Conservation (phyloP, 1,140 invertebrate genomes). For the Drosophila ohnishii region DNA sequence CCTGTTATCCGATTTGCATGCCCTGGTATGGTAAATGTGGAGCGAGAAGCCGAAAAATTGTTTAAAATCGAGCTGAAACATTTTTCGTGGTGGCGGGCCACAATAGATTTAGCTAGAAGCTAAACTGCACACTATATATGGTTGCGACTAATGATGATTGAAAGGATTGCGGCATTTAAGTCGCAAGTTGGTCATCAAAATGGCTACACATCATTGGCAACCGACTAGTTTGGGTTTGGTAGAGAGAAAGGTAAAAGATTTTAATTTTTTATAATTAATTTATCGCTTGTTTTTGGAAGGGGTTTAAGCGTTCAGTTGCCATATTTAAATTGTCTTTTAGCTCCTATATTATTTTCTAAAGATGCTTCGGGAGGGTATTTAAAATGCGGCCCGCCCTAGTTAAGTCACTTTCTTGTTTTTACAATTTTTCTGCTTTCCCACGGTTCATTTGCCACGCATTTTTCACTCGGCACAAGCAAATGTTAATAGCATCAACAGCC, state of each 20-base stretch:
- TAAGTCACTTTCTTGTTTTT: background rate
- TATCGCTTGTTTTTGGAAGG: too few relatives aligned
- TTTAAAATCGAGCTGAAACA: slow-evolving; percentile 52
- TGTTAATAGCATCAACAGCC: slow-evolving; percentile 50
- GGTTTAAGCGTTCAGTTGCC: background rate
- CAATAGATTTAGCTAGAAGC: slow-evolving; percentile 17
- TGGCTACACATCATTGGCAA: background rate
- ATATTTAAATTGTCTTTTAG: background rate
- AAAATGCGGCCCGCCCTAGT: too few relatives aligned
- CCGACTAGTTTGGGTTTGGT: slow-evolving; percentile 1
- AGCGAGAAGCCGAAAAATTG: slow-evolving; percentile 45
- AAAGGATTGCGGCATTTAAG: slow-evolving; percentile 32
- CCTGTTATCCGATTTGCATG: slow-evolving; percentile 68
- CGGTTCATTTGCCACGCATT: slow-evolving; percentile 41
- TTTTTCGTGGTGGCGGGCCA: slow-evolving; percentile 3
- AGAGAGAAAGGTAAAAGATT: background rate
- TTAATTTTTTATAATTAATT: background rate
- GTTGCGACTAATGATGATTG: slow-evolving; percentile 24
- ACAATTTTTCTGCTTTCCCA: background rate
- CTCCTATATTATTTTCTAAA: background rate
- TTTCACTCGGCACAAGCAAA: slow-evolving; percentile 36
- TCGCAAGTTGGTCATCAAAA: slow-evolving; percentile 4
- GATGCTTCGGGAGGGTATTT: background rate
- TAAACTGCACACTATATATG: background rate
- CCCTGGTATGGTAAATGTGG: slow-evolving; percentile 29